Base-by-base conservation (phyloP, 2,113 vertebrate genomes). In the Elanus axillaris region DNA sequence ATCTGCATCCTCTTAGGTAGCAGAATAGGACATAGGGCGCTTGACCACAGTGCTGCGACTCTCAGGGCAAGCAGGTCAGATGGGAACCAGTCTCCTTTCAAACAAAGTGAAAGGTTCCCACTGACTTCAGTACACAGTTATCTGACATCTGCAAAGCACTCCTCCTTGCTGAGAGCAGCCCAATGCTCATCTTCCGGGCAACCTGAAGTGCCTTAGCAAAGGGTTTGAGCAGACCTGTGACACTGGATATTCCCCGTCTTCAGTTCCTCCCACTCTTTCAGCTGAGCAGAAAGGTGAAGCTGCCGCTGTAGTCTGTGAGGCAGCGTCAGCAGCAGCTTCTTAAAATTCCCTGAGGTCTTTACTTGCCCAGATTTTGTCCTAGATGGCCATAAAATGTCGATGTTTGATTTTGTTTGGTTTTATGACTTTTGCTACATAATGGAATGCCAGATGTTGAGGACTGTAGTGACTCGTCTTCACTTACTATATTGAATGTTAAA, bases 151-250 rank as follows among this genome's bases (percentile, higher is more conserved):
- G 21, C 38, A 62, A 7, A 52, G 52, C 58, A 16, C 0, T 0
- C 3, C 53, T 60, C 48, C 66, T 60, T 48, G 7, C 56, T 40
- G 36, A 87, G 38, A 32, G 25, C 59, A 53, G 26, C 71, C 50
- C 76, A 34, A 2, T 40, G 48, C 62, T 92, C 13, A 15, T 56
- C 55, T 60, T 69, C 71, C 31, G 62, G 56, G 11, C 67, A 38
- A 3, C 18, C 67, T 34, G 63, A 75, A 58, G 38, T 27, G 40
- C 47, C 14, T 26, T 20, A 63, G 29, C 59, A 76, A 67, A 55
- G 55, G 0, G 0, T 32, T 47, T 11, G 14, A 47, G 23, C 18
- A 40, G 16, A 36, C 10, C 32, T 27, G 7, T 58, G 31, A 10
- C 11, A 1, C 21, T 15, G 66, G 38, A 6, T 85, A 18, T 67